These are phyloP conservation scores for Silurus asotus DNA, from an alignment of 2,113 vertebrate genomes.

Conservation along the genomic window DNA sequence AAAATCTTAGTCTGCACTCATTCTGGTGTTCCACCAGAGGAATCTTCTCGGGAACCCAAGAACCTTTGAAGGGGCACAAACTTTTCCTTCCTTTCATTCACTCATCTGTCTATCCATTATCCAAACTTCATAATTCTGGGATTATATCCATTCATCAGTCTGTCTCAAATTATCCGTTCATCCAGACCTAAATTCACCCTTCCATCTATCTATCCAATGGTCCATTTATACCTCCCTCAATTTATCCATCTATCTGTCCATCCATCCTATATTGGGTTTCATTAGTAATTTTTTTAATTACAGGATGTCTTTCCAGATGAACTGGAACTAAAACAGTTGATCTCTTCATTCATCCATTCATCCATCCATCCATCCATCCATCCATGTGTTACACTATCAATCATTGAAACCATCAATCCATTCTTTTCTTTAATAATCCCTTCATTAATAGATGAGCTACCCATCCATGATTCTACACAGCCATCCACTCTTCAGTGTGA, in stretches of 20 bases:
- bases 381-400: not conserved
- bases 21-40: not conserved
- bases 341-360: not conserved
- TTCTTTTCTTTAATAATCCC: not conserved
- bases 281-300: not conserved
- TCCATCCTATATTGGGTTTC: too few species aligned
- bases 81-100: not conserved
- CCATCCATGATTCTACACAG: slow-evolving; percentile 15
- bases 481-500: slow-evolving; percentile 39
- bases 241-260: not conserved
- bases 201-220: not conserved
- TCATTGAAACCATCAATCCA: not conserved
- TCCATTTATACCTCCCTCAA: too few species aligned
- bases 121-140: not conserved
- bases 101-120: not conserved
- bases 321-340: not conserved
- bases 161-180: not conserved
- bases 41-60: not conserved
- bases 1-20: not conserved
- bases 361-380: slow-evolving; percentile 18
- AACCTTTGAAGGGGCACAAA: not conserved
- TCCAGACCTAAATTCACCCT: not conserved
- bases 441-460: not conserved
- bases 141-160: not conserved
- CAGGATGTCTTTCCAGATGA: not conserved